phyloP scores from a whole-genome alignment of 2,113 vertebrate species.

The Capreolus pygargus region DNA sequence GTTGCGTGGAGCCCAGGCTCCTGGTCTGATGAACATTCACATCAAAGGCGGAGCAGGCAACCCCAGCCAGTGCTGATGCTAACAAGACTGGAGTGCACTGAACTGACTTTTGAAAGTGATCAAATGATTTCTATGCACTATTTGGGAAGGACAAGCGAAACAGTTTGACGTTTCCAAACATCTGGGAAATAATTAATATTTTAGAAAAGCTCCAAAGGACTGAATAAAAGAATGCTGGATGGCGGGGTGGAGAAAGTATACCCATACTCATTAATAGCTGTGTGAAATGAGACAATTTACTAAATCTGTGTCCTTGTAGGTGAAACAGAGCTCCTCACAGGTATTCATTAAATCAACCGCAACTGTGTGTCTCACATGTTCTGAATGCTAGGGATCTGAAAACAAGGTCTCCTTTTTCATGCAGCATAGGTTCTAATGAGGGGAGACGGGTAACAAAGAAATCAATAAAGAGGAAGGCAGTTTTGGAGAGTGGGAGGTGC shows the following conservation, averaged over 20 bases:
- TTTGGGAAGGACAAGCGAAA: conserved; percentile 17
- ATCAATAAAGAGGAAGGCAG: background rate
- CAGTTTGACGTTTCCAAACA: conserved; percentile 32
- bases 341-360: background rate
- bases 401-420: background rate
- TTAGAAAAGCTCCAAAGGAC: conserved; percentile 1
- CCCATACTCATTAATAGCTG: background rate
- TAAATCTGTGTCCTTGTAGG: background rate
- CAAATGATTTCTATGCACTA: conserved; percentile 10
- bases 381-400: background rate
- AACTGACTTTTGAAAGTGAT: conserved; percentile 52
- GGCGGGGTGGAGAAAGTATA: too few species aligned
- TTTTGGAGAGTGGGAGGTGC: background rate
- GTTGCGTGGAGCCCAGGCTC: background rate
- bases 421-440: background rate
- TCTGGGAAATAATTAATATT: conserved; percentile 33
- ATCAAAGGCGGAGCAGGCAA: conserved; percentile 23
- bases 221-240: background rate
- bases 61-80: background rate
- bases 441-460: background rate
- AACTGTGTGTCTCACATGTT: background rate
- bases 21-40: background rate
- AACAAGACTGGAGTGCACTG: conserved; percentile 14
- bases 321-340: background rate
- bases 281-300: background rate